Conservation (phyloP, 2,797 vertebrate genomes). For the Glyptemys insculpta region DNA sequence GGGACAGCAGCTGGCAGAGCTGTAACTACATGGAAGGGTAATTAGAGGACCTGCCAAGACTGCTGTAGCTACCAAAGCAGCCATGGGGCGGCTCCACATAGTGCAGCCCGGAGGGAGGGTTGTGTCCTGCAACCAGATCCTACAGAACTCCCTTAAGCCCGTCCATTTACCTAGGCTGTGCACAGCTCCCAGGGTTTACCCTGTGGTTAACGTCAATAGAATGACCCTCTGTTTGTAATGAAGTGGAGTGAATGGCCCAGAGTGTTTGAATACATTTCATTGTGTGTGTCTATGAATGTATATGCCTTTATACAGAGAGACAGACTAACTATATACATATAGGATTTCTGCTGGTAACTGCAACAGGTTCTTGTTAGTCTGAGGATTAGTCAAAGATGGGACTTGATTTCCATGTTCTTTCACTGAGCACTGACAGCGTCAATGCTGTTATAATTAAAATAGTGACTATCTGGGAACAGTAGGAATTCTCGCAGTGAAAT, state of each 20-base stretch:
- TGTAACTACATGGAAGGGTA: neutral
- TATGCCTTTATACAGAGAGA: neutral
- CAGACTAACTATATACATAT: neutral
- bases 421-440: neutral
- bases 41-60: neutral
- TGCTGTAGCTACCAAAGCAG: neutral
- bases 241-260: neutral
- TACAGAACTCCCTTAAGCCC: neutral
- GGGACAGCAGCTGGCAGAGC: neutral
- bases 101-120: neutral
- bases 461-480: neutral
- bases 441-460: neutral
- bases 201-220: accelerated
- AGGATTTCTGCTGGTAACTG: neutral
- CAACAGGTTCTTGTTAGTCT: neutral
- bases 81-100: neutral
- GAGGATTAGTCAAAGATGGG: neutral
- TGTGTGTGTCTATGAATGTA: accelerated
- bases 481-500: neutral
- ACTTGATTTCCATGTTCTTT: neutral
- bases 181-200: neutral
- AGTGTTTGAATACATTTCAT: neutral
- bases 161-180: neutral
- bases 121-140: neutral
- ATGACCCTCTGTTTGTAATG: neutral